Evolutionary conservation across 2,888 invertebrate species (phyloP), one percentile per base, ranked within the genome.

Genomic region (Idaea aversata): DNA sequence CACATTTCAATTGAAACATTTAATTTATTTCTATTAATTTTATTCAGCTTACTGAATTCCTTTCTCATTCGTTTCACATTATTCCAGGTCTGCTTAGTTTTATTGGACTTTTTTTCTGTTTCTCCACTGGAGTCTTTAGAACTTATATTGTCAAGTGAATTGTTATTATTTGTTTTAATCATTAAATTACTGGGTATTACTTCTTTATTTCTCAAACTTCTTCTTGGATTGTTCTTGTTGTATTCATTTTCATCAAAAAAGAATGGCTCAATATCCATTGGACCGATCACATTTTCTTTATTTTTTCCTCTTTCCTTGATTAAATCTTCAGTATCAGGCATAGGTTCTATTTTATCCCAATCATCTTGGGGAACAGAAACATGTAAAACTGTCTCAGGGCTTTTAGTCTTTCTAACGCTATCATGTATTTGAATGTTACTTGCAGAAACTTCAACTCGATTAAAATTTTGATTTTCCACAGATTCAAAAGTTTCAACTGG

Each of bases 1-100:
- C 82, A 85, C 86, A 87, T 88, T 81, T 93, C 90, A 73, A 91
- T 88, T 38, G 93, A 93, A 63, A 91, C 86, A 87, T 93, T 91
- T 7, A 93, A 72, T 81, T 93, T 93, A 69, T 79, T 91, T 74
- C 78, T 87, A 67, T 87, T 86, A 67, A 81, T 79, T 67, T 88
- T 90, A 67, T 87, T 88, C 59, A 89, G 74, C 74, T 88, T 92
- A 76, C 86, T 88, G 64, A 93, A 91, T 72, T 91, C 92, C 71
- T 88, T 90, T 75, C 86, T 88, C 91, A 92, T 92, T 79, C 77
- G 90, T 72, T 90, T 91, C 0, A 91, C 90, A 85, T 83, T 89
- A 69, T 80, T 87, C 91, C 91, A 93, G 67, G 83, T 87, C 72
- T 87, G 84, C 73, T 87, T 87, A 2, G 70, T 61, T 70, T 84